phyloP scores from a whole-genome alignment of 2,888 invertebrate species.

The Limnephilus marmoratus region DNA sequence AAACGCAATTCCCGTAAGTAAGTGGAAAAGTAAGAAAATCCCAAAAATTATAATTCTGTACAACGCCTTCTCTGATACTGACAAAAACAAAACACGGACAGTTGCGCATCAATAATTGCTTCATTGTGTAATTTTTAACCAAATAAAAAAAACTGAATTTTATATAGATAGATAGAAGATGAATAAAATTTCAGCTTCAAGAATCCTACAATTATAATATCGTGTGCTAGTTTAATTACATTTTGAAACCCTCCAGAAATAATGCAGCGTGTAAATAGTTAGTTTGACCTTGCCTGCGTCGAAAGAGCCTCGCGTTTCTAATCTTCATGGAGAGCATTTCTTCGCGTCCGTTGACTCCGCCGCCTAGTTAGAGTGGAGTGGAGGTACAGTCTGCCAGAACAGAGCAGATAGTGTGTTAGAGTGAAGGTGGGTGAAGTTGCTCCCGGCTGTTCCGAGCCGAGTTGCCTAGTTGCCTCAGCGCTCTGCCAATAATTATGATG shows the following conservation, averaged over 20 bases:
- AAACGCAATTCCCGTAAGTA: too few species aligned
- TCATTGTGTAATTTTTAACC: too few species aligned
- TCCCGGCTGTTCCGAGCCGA: not conserved
- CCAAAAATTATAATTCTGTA: too few species aligned
- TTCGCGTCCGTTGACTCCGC: not conserved
- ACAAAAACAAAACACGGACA: too few species aligned
- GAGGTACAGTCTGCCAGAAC: not conserved
- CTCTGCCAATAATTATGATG: not conserved
- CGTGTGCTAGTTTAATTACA: not conserved
- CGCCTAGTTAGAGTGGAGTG: not conserved
- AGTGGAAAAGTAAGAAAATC: too few species aligned
- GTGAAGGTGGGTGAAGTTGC: not conserved
- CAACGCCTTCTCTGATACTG: too few species aligned
- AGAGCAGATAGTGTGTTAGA: not conserved
- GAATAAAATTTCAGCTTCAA: too few species aligned
- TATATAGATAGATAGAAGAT: too few species aligned
- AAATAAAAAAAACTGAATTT: too few species aligned
- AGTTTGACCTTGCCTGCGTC: not conserved
- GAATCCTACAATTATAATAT: too few species aligned
- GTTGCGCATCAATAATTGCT: too few species aligned
- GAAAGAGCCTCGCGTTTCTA: not conserved
- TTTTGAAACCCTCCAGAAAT: not conserved
- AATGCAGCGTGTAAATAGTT: not conserved
- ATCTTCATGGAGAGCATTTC: constrained; percentile 2
- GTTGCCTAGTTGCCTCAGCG: not conserved